Conservation (phyloP, 2,113 vertebrate species). For the Ascaphus truei region DNA sequence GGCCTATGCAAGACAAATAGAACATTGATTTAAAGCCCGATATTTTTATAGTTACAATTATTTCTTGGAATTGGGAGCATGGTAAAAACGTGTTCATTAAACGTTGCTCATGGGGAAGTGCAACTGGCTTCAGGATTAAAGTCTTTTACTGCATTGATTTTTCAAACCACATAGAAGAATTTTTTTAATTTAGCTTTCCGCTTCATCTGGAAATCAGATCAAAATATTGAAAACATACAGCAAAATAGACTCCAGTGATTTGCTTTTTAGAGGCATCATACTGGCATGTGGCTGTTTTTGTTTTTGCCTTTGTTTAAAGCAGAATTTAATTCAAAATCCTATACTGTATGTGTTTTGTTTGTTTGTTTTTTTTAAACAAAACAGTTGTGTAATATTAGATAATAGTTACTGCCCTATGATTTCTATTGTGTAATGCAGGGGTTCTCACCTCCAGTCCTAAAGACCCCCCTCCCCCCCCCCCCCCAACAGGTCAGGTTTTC, state of each 20-base stretch:
- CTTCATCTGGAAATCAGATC: not conserved
- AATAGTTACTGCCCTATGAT: no score
- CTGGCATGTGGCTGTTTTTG: no score
- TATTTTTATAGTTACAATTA: not conserved
- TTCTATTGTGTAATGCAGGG: no score
- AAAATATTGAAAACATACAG: not conserved
- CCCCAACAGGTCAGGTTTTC: no score
- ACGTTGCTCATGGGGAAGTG: not conserved
- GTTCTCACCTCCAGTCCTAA: no score
- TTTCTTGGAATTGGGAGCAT: not conserved
- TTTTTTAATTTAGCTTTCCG: not conserved
- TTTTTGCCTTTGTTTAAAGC: no score
- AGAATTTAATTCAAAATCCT: no score
- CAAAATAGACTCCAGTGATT: not conserved
- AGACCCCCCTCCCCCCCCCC: no score
- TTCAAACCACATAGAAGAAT: not conserved
- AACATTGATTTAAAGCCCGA: not conserved
- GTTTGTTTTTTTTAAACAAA: no score
- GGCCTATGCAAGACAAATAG: not conserved
- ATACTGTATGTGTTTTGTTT: no score
- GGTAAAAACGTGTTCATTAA: not conserved
- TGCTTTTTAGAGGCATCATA: not conserved
- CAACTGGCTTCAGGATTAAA: slow-evolving; percentile 8
- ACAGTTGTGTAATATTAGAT: no score
- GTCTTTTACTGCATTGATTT: not conserved